Conservation (phyloP, 2,888 invertebrate species). For the Volucella inanis region DNA sequence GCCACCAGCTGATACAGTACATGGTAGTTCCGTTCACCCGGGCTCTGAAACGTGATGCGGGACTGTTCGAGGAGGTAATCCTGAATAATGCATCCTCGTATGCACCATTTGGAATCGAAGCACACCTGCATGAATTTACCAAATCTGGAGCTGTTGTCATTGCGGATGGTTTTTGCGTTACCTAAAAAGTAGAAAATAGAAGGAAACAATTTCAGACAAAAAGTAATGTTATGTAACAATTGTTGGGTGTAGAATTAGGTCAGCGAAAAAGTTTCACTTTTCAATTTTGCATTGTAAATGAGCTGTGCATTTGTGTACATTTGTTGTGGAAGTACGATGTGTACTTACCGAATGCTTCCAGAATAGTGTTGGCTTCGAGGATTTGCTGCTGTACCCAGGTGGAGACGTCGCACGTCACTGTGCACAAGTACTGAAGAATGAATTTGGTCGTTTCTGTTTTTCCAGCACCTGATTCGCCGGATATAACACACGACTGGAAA, state of each 20-base stretch:
- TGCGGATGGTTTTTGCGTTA: slow-evolving; percentile 95
- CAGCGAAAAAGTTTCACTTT: slow-evolving; percentile 45
- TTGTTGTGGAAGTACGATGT: background rate
- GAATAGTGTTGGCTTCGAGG: slow-evolving; percentile 95
- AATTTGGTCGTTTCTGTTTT: slow-evolving; percentile 97
- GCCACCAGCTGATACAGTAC: slow-evolving; percentile 96
- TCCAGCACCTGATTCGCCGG: slow-evolving; percentile 96
- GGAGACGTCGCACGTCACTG: slow-evolving; percentile 91
- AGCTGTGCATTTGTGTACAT: slow-evolving; percentile 1
- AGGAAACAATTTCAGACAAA: slow-evolving; percentile 3
- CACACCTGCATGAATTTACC: slow-evolving; percentile 98
- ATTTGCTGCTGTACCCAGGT: slow-evolving; percentile 98
- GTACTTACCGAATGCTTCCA: slow-evolving; percentile 94
- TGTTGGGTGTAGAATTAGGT: slow-evolving; percentile 30
- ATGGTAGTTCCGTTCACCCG: slow-evolving; percentile 94
- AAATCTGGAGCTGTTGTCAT: slow-evolving; percentile 96
- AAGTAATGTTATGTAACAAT: slow-evolving; percentile 25
- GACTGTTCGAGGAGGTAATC: slow-evolving; percentile 96
- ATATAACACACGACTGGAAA: slow-evolving; percentile 93
- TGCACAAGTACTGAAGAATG: slow-evolving; percentile 95
- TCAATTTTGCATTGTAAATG: slow-evolving; percentile 21
- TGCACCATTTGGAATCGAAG: slow-evolving; percentile 93
- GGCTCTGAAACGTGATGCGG: slow-evolving; percentile 94
- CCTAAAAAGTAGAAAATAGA: slow-evolving; percentile 84
- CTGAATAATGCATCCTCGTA: slow-evolving; percentile 95